Evolutionary conservation across 2,113 vertebrate species (phyloP).

Genomic region (Australoheros scitulus): DNA sequence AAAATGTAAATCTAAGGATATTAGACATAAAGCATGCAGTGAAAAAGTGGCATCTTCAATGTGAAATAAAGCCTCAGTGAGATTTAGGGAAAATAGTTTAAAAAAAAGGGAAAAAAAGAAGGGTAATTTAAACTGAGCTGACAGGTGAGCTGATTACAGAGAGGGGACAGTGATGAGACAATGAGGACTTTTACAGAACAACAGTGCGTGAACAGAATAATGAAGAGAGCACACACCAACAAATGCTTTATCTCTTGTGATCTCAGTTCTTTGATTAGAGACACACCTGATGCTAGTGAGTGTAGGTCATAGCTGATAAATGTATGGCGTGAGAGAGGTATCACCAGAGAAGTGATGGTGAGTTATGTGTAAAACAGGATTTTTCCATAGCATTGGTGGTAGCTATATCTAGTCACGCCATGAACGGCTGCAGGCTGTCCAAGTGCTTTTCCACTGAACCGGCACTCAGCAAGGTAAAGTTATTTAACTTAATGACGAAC

Average conservation of each 20-base stretch:
- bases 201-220: slow-evolving; percentile 44
- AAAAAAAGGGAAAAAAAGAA: not conserved
- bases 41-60: not conserved
- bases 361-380: not conserved
- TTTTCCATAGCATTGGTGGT: not conserved
- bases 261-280: not conserved
- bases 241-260: slow-evolving; percentile 20
- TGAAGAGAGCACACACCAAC: slow-evolving; percentile 29
- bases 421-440: not conserved
- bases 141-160: slow-evolving; percentile 46
- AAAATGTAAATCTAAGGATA: not conserved
- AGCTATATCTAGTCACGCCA: not conserved
- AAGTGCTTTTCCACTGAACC: not conserved
- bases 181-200: slow-evolving; percentile 50
- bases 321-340: not conserved
- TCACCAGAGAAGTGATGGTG: not conserved
- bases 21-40: not conserved
- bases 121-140: slow-evolving; percentile 27
- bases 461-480: not conserved
- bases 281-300: not conserved
- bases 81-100: not conserved
- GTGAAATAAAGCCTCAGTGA: not conserved
- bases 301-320: not conserved
- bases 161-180: slow-evolving; percentile 34
- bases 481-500: not conserved